Evolutionary conservation across 2,797 vertebrate genomes (phyloP).

Genomic region (Allobates femoralis): DNA sequence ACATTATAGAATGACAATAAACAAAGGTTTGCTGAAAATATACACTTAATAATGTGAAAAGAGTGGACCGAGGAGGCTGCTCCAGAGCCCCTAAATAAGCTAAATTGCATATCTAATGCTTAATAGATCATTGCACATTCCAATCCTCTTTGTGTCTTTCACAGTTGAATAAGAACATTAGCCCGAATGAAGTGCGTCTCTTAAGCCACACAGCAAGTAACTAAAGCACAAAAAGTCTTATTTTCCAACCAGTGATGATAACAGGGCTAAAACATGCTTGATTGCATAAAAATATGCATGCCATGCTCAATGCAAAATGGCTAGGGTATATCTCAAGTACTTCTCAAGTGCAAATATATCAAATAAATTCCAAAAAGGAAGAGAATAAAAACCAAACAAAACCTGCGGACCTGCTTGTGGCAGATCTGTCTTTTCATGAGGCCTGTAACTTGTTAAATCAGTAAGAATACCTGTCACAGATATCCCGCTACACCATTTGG

Average conservation of each 20-base stretch:
- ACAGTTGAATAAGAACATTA: slow-evolving; percentile 64
- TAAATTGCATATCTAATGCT: slow-evolving; percentile 63
- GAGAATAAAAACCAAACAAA: slow-evolving; percentile 59
- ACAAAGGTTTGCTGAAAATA: slow-evolving; percentile 1
- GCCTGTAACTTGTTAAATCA: slow-evolving; percentile 90
- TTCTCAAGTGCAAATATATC: slow-evolving; percentile 23
- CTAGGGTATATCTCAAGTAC: slow-evolving; percentile 66
- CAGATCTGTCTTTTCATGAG: slow-evolving; percentile 79
- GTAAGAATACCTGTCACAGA: slow-evolving; percentile 93
- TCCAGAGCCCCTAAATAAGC: slow-evolving; percentile 47
- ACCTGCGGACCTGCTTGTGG: slow-evolving; percentile 69
- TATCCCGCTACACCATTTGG: slow-evolving; percentile 90
- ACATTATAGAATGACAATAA: not conserved
- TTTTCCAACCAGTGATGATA: slow-evolving; percentile 47
- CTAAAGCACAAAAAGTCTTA: slow-evolving; percentile 50
- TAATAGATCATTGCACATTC: slow-evolving; percentile 61
- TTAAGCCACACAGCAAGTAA: slow-evolving; percentile 60
- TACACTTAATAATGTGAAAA: not conserved
- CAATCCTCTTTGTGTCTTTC: slow-evolving; percentile 64
- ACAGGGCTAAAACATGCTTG: slow-evolving; percentile 37
- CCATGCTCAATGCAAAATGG: slow-evolving; percentile 29
- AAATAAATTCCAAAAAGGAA: slow-evolving; percentile 56
- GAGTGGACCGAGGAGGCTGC: slow-evolving; percentile 15
- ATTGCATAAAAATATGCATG: slow-evolving; percentile 30
- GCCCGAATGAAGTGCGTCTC: slow-evolving; percentile 51